These are phyloP conservation scores for Atta colombica DNA, from an alignment of 1,140 invertebrate genomes.

Conservation along the genomic window DNA sequence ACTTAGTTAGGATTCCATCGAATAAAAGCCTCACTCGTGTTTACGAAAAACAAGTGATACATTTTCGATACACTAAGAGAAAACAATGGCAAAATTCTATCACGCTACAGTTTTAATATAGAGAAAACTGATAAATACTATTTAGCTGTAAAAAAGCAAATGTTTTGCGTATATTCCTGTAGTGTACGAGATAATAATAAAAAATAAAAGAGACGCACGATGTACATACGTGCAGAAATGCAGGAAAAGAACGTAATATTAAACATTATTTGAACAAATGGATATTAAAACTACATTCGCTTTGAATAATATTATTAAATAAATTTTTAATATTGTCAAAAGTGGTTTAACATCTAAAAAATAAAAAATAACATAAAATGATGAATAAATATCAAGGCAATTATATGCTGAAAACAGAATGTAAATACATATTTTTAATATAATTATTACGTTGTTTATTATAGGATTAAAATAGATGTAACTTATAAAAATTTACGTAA, in stretches of 20 bases:
- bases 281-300: neutral
- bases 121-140: conserved; percentile 16
- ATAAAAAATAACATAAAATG: neutral
- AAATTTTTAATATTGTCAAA: neutral
- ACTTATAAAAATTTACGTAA: neutral
- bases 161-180: neutral
- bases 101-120: neutral
- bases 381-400: neutral
- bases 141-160: neutral
- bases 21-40: conserved; percentile 30
- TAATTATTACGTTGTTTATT: neutral
- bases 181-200: neutral
- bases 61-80: conserved; percentile 31
- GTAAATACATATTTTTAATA: neutral
- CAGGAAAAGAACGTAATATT: neutral
- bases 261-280: neutral
- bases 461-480: neutral
- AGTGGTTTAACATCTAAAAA: neutral
- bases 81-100: conserved; percentile 1
- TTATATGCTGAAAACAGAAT: neutral
- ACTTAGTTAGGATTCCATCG: conserved; percentile 43
- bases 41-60: conserved; percentile 49
- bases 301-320: conserved; percentile 11
- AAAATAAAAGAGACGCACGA: neutral
- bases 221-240: neutral